Evolutionary conservation across 2,888 invertebrate genomes (phyloP).

Genomic region (Dicycla oo): DNA sequence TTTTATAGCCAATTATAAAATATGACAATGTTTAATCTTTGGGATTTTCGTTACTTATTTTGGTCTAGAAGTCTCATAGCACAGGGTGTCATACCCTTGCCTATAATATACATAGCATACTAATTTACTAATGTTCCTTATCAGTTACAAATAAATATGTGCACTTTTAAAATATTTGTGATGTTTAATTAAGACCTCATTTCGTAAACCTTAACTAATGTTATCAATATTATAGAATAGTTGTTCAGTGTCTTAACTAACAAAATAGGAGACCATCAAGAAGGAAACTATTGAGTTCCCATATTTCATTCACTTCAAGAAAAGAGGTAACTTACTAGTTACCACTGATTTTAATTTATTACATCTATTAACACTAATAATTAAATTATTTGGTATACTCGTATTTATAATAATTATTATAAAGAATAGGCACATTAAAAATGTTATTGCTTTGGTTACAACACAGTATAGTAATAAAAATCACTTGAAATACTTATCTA

Average conservation of each 20-base stretch:
- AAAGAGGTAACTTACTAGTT: conserved; percentile 47
- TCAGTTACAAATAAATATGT: conserved; percentile 69
- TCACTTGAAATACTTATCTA: conserved; percentile 86
- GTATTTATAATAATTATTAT: conserved; percentile 74
- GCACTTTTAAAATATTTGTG: conserved; percentile 73
- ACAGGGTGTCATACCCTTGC: conserved; percentile 49
- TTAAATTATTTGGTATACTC: conserved; percentile 85
- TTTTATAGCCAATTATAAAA: conserved; percentile 83
- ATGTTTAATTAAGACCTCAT: conserved; percentile 69
- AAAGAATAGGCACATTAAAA: conserved; percentile 86
- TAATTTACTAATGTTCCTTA: conserved; percentile 59
- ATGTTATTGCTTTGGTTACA: conserved; percentile 90
- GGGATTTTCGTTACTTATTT: conserved; percentile 70
- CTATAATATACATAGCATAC: conserved; percentile 48
- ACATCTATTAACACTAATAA: conserved; percentile 67
- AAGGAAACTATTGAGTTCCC: conserved; percentile 60
- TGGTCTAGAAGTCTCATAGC: conserved; percentile 64
- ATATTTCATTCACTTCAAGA: conserved; percentile 48
- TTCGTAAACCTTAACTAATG: conserved; percentile 62
- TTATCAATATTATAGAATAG: conserved; percentile 62
- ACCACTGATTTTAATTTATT: conserved; percentile 56
- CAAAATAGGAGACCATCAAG: conserved; percentile 77
- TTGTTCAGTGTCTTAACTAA: conserved; percentile 81
- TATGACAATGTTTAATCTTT: conserved; percentile 71
- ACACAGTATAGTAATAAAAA: conserved; percentile 84